Evolutionary conservation across 2,888 invertebrate species (phyloP).

Genomic region (Lampropteryx suffumata): DNA sequence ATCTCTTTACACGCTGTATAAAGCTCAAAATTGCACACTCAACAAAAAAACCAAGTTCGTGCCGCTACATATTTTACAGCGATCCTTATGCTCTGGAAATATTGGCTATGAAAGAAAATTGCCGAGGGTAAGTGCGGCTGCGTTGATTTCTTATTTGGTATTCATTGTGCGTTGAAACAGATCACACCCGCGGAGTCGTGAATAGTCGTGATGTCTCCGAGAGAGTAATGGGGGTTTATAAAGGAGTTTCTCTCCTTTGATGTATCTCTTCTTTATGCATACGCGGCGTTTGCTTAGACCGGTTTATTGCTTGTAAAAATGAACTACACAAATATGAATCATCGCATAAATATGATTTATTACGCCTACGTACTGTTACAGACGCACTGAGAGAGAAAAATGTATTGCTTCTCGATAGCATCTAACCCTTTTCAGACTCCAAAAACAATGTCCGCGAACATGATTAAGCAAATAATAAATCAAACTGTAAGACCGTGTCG

Average conservation of each 20-base stretch:
- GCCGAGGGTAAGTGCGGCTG: slow-evolving; percentile 69
- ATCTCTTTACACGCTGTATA: slow-evolving; percentile 49
- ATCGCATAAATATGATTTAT: slow-evolving; percentile 28
- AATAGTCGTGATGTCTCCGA: slow-evolving; percentile 50
- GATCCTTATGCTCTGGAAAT: slow-evolving; percentile 60
- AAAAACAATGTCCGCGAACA: slow-evolving; percentile 27
- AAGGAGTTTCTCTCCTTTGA: slow-evolving; percentile 35
- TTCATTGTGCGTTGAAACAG: slow-evolving; percentile 74
- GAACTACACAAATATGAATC: slow-evolving; percentile 34
- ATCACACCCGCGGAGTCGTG: slow-evolving; percentile 56
- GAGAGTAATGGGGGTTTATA: slow-evolving; percentile 37
- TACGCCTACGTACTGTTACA: slow-evolving; percentile 11
- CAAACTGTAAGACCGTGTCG: slow-evolving; percentile 47
- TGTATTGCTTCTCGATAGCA: slow-evolving; percentile 24
- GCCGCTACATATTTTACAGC: slow-evolving; percentile 67
- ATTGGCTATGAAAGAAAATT: slow-evolving; percentile 75
- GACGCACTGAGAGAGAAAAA: slow-evolving; percentile 6
- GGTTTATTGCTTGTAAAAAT: slow-evolving; percentile 34
- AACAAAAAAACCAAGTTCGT: slow-evolving; percentile 71
- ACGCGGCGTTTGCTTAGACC: slow-evolving; percentile 22
- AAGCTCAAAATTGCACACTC: slow-evolving; percentile 72
- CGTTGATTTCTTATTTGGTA: slow-evolving; percentile 78
- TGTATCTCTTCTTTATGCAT: slow-evolving; percentile 32
- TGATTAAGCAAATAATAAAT: slow-evolving; percentile 45
- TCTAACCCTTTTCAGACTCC: slow-evolving; percentile 20